phyloP scores from a whole-genome alignment of 2,113 vertebrate genomes.

The Pterocles burchelli region DNA sequence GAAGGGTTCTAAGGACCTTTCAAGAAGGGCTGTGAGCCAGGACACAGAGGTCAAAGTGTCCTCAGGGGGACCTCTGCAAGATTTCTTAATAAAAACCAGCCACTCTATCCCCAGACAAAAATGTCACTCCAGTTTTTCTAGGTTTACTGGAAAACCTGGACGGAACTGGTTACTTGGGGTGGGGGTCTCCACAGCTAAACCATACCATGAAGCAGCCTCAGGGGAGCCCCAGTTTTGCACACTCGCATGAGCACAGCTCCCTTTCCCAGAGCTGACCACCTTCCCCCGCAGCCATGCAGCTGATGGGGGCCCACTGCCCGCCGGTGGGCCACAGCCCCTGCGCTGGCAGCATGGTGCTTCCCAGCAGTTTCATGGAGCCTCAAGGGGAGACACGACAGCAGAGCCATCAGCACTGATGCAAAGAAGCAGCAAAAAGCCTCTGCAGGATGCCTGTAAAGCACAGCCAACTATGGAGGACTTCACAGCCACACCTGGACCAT shows the following conservation, averaged over 20 bases:
- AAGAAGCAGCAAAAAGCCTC: neutral
- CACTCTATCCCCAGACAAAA: neutral
- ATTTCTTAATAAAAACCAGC: neutral
- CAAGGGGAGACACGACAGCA: neutral
- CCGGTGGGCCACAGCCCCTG: neutral
- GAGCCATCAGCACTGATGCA: accelerated
- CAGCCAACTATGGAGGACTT: neutral
- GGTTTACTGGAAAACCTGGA: neutral
- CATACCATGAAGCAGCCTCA: neutral
- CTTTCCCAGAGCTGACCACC: neutral
- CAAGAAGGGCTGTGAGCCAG: neutral
- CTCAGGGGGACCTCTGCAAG: neutral
- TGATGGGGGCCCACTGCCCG: neutral
- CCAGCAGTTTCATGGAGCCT: neutral
- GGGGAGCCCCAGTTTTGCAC: neutral
- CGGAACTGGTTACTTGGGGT: neutral
- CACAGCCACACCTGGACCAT: neutral
- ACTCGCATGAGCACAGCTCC: neutral
- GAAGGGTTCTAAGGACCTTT: neutral
- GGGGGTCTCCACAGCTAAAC: neutral
- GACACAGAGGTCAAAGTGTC: neutral
- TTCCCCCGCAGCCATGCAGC: accelerated
- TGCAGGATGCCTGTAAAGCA: neutral
- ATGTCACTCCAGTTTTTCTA: neutral
- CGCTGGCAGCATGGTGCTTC: accelerated